These are phyloP conservation scores for Ornithorhynchus anatinus DNA, from an alignment of 2,113 vertebrate genomes.

Conservation along the genomic window DNA sequence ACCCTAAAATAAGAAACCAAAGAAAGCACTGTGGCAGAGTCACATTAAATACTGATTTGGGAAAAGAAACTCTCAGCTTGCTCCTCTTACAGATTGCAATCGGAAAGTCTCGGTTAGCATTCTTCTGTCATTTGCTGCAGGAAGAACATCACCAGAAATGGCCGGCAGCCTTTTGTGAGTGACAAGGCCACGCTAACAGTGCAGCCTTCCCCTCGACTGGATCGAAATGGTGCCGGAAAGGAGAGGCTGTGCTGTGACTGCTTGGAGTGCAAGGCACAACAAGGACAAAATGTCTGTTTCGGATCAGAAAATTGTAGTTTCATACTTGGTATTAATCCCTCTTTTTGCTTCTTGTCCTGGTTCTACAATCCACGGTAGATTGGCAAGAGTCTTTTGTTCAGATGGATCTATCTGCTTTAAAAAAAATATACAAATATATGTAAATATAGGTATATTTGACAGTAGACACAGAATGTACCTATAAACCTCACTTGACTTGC, in stretches of 20 bases:
- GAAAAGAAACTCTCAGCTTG: slow-evolving; percentile 61
- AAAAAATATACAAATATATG: slow-evolving; percentile 66
- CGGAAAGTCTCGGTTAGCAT: slow-evolving; percentile 79
- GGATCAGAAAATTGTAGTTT: slow-evolving; percentile 99
- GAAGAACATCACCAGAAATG: slow-evolving; percentile 77
- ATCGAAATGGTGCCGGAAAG: slow-evolving; percentile 78
- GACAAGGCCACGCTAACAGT: slow-evolving; percentile 83
- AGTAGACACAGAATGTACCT: too few species aligned
- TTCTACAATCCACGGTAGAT: slow-evolving; percentile 99
- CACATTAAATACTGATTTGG: slow-evolving; percentile 56
- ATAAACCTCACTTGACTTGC: too few species aligned
- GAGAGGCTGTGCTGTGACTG: slow-evolving; percentile 85
- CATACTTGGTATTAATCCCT: slow-evolving; percentile 99
- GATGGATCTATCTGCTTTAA: slow-evolving; percentile 94
- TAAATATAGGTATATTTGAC: too few species aligned
- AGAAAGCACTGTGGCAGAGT: slow-evolving; percentile 74
- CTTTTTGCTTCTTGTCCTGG: slow-evolving; percentile 98
- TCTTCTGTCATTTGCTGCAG: slow-evolving; percentile 77
- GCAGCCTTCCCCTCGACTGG: slow-evolving; percentile 81
- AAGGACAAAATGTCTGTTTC: slow-evolving; percentile 84
- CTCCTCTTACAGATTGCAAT: slow-evolving; percentile 76
- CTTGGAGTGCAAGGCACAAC: slow-evolving; percentile 91
- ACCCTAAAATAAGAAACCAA: slow-evolving; percentile 71
- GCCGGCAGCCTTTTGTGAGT: slow-evolving; percentile 86
- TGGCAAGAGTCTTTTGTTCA: slow-evolving; percentile 97